These are phyloP conservation scores for Drosophila affinis DNA, from an alignment of 2,888 invertebrate species.

Conservation along the genomic window DNA sequence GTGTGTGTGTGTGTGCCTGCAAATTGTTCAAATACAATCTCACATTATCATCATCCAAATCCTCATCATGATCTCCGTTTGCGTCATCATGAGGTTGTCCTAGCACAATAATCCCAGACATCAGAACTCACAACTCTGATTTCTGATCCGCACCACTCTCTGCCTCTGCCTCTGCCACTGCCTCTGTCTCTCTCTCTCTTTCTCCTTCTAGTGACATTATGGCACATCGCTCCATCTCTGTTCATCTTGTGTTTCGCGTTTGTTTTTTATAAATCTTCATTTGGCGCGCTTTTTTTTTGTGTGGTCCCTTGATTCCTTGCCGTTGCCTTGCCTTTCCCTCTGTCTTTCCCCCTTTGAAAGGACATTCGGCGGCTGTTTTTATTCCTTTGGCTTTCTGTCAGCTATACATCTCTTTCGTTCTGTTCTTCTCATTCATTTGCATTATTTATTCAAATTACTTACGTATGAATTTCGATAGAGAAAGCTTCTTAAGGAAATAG, in stretches of 20 bases:
- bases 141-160: conserved; percentile 16
- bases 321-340: conserved; percentile 35
- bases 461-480: neutral
- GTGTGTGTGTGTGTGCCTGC: conserved; percentile 38
- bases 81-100: conserved; percentile 68
- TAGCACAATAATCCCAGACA: conserved; percentile 48
- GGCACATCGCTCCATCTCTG: conserved; percentile 1
- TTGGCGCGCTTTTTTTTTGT: conserved; percentile 41
- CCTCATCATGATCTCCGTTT: conserved; percentile 33
- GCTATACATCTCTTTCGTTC: neutral
- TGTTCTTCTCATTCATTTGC: conserved; percentile 28
- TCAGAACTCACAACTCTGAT: conserved; percentile 26
- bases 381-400: conserved; percentile 13
- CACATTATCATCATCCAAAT: conserved; percentile 36
- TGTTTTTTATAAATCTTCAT: conserved; percentile 24
- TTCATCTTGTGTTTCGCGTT: conserved; percentile 6
- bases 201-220: neutral
- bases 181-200: neutral
- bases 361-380: conserved; percentile 35
- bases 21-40: conserved; percentile 45
- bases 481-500: neutral
- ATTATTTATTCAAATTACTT: conserved; percentile 20
- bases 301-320: conserved; percentile 36
- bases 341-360: conserved; percentile 26
- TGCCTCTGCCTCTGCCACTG: neutral